phyloP scores from a whole-genome alignment of 2,797 vertebrate genomes.

The Apogon hyalosoma region DNA sequence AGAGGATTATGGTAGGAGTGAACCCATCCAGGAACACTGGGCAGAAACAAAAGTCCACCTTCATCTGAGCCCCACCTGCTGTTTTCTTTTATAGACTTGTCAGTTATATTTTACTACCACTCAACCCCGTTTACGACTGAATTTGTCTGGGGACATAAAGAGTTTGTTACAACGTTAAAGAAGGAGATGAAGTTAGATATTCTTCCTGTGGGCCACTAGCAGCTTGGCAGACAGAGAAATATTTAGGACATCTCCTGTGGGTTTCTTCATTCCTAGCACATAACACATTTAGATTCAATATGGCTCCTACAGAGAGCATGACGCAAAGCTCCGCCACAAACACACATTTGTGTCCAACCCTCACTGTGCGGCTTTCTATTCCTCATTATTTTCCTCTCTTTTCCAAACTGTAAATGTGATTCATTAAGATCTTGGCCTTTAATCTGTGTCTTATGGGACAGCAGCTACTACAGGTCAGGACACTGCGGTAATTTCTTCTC shows the following conservation, averaged over 20 bases:
- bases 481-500: constrained; percentile 8
- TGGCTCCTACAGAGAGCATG: constrained; percentile 46
- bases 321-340: constrained; percentile 44
- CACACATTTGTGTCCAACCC: constrained; percentile 20
- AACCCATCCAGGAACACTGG: constrained; percentile 27
- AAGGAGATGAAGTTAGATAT: constrained; percentile 26
- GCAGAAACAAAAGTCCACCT: constrained; percentile 31
- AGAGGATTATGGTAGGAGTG: constrained; percentile 27
- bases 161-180: constrained; percentile 16
- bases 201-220: constrained; percentile 14
- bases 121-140: constrained; percentile 31
- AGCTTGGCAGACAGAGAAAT: constrained; percentile 35
- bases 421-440: constrained; percentile 27
- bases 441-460: constrained; percentile 12
- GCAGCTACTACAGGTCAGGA: constrained; percentile 7
- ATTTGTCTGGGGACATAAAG: constrained; percentile 36
- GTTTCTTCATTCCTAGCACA: constrained; percentile 41
- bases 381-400: constrained; percentile 10
- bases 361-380: constrained; percentile 8
- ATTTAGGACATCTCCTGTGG: constrained; percentile 46
- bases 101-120: constrained; percentile 39
- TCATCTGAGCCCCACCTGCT: constrained; percentile 36
- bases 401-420: constrained; percentile 22
- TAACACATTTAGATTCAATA: constrained; percentile 56
- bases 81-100: constrained; percentile 38